Evolutionary conservation across 2,113 vertebrate genomes (phyloP), one percentile per base, ranked within the genome.

Genomic region (Lampris incognitus): DNA sequence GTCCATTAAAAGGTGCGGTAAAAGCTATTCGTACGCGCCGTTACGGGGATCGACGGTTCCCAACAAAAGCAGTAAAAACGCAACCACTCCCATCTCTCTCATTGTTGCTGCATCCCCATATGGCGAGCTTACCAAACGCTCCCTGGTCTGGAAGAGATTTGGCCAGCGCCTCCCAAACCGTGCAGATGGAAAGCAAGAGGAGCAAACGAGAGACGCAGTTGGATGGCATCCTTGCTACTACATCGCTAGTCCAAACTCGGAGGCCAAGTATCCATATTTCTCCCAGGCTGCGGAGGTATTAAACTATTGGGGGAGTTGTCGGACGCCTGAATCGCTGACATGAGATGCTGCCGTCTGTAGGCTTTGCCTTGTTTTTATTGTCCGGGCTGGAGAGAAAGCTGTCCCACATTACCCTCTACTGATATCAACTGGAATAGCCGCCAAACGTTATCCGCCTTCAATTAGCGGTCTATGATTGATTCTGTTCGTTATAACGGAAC

Each of bases 41-140:
- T 8, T 36, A 62, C 72, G 24, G 48, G 36, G 0, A 69, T 54
- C 72, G 68, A 69, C 61, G 9, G 3, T 46, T 51, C 76, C 73
- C 80, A 84, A 89, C 83, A 89, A 87, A 90, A 86, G 82, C 68
- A 58, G 68, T 83, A 68, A 80, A 79, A 81, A 64, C 0, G 50
- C 85, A 87, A 89, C 90, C 90, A 89, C 89, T 90, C 90, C 92
- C 90, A 90, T 89, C 81, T 66, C 24, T 39, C 63, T 86, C 86
- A 82, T 87, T 83, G 86, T 24, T 87, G 86, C 90, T 81, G 88
- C 89, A 76, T 69, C 84, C 82, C 65, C 68, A 58, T 52, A 82
- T 65, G 78, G 81, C 74, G 78, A 81, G 64, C 92, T 93, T 86
- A 93, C 92, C 92, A 50, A 90, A 74, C 3, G 89, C 76, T 82